Evolutionary conservation across 23 tunicate genomes (phyloP).

Genomic region (Botrylloides violaceus): DNA sequence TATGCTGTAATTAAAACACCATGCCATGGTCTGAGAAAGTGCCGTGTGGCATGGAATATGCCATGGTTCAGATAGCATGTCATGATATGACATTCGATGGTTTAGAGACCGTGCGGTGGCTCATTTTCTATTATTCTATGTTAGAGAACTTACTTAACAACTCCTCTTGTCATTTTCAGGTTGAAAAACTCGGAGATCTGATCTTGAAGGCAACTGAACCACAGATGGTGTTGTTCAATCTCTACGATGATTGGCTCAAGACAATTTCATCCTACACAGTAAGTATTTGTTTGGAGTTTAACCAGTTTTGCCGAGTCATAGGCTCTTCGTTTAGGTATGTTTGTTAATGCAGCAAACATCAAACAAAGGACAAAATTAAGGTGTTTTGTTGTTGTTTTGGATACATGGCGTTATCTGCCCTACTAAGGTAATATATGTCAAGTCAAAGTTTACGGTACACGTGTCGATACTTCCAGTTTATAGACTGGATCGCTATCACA

Average conservation of each 20-base stretch:
- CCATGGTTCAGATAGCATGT: too few species aligned
- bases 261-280: slow-evolving; percentile 98
- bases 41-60: background rate
- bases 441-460: too few species aligned
- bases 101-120: background rate
- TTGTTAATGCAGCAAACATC: too few species aligned
- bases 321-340: too few species aligned
- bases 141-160: background rate
- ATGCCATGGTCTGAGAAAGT: slow-evolving; percentile 1
- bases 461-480: too few species aligned
- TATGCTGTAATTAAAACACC: too few species aligned
- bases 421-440: too few species aligned
- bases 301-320: too few species aligned
- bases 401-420: too few species aligned
- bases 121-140: background rate
- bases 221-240: slow-evolving; percentile 99
- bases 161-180: slow-evolving; percentile 32
- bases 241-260: slow-evolving; percentile 99
- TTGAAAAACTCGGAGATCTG: slow-evolving; percentile 98
- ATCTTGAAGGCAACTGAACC: slow-evolving; percentile 99
- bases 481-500: too few species aligned
- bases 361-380: too few species aligned
- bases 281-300: slow-evolving; percentile 12
- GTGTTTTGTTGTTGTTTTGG: too few species aligned
- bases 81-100: background rate